Evolutionary conservation across 2,113 vertebrate species (phyloP), one percentile per base, ranked within the genome.

Genomic region (Chauna torquata): DNA sequence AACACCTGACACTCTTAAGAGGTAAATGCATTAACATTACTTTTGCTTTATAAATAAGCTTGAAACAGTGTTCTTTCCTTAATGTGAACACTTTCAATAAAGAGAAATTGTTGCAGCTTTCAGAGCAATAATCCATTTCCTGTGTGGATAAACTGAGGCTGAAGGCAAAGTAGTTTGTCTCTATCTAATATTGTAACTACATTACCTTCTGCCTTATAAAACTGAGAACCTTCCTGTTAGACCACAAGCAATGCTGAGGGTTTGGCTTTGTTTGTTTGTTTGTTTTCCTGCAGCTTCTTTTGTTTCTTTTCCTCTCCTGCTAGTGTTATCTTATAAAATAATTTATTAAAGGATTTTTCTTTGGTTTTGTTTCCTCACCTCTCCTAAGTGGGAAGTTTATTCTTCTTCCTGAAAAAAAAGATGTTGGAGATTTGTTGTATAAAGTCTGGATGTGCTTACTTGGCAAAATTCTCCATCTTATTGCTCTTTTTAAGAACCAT

Each of bases 31-130:
- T 97, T 97, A 95, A 96, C 86, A 65, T 97, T 96, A 97, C 91
- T 98, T 98, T 97, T 97, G 57, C 92, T 97, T 97, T 97, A 98
- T 97, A 97, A 97, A 97, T 91, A 97, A 98, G 89, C 83, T 94
- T 94, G 95, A 92, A 97, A 88, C 50, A 24, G 64, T 90, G 93
- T 96, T 96, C 94, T 90, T 88, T 84, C 55, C 79, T 96, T 94
- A 96, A 94, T 8, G 32, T 89, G 92, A 96, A 78, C 72, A 70
- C 89, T 93, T 88, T 97, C 82, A 97, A 83, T 95, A 97, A 96
- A 95, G 79, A 75, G 83, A 96, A 96, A 97, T 92, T 44, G 85
- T 70, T 94, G 58, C 90, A 86, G 94, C 94, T 97, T 97, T 95
- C 81, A 86, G 75, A 93, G 86, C 86, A 97, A 92, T 97, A 97